A percentile compares a stretch with the other conserved stretches of the same genome.
Evolutionary conservation across 2,888 invertebrate genomes (phyloP).

Genomic region (Brachycybe producta): DNA sequence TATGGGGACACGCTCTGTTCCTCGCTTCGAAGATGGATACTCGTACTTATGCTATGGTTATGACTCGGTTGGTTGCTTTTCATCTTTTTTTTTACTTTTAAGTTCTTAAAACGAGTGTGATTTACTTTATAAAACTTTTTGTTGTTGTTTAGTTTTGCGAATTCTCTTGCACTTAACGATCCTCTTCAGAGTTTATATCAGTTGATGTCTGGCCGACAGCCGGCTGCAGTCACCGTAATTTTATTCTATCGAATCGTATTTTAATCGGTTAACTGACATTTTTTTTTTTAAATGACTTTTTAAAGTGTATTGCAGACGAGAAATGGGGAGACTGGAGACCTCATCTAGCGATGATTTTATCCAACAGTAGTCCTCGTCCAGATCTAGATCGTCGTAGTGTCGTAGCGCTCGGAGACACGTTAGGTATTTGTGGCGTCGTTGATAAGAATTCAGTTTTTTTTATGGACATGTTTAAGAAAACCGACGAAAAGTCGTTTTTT

Average conservation of each 20-base stretch:
- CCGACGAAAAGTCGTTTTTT: too few species aligned
- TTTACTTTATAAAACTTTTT: conserved; percentile 2
- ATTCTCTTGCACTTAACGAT: conserved; percentile 66
- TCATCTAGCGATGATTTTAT: conserved; percentile 87
- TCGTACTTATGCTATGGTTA: conserved; percentile 68
- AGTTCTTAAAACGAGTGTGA: not conserved
- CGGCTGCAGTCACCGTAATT: conserved; percentile 58
- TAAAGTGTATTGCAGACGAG: conserved; percentile 37
- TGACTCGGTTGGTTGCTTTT: conserved; percentile 41
- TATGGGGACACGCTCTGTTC: conserved; percentile 92
- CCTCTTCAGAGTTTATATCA: conserved; percentile 90
- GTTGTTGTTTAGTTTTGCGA: conserved; percentile 55
- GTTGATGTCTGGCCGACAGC: conserved; percentile 67
- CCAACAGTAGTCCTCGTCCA: conserved; percentile 57
- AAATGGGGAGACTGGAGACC: conserved; percentile 76
- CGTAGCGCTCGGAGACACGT: conserved; percentile 49
- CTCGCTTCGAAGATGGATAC: conserved; percentile 75
- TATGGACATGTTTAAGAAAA: not conserved
- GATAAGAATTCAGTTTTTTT: not conserved
- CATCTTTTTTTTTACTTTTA: not conserved
- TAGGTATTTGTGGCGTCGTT: conserved; percentile 29
- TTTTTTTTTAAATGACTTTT: conserved; percentile 3
- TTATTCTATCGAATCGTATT: not conserved
- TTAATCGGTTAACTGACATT: conserved; percentile 5
- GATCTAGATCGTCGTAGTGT: conserved; percentile 63